Evolutionary conservation across 2,797 vertebrate genomes (phyloP).

Genomic region (Cossypha polioptera): DNA sequence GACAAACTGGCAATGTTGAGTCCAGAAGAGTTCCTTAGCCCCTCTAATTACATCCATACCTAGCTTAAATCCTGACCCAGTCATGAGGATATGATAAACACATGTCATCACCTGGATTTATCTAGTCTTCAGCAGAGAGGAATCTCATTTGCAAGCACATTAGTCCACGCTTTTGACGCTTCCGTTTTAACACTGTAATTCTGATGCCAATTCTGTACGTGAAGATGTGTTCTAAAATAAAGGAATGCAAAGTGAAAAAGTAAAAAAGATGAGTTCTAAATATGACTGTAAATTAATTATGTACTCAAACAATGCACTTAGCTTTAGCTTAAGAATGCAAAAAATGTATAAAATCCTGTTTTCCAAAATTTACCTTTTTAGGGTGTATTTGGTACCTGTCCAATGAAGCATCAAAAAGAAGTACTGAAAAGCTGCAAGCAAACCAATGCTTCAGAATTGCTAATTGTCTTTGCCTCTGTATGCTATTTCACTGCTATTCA

Average conservation of each 20-base stretch:
- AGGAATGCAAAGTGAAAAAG: neutral
- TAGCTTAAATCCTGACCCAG: neutral
- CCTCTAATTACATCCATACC: fast-evolving
- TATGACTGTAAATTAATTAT: neutral
- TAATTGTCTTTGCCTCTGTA: neutral
- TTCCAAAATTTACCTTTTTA: neutral
- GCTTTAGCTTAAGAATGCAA: neutral
- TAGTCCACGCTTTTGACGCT: fast-evolving
- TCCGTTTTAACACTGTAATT: neutral
- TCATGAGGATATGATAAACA: neutral
- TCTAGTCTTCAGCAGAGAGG: neutral
- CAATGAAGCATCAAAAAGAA: neutral
- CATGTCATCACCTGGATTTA: neutral
- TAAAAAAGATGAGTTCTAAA: neutral
- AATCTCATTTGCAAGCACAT: neutral
- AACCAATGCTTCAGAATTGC: neutral
- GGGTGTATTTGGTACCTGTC: neutral
- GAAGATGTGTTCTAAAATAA: neutral
- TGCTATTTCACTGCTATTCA: neutral
- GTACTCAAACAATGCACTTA: neutral
- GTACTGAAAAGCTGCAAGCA: neutral
- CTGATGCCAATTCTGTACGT: neutral
- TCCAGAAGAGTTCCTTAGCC: neutral
- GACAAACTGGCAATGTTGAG: neutral
- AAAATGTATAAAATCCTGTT: neutral